Conservation (phyloP, 2,888 invertebrate genomes). For the Eupithecia centaureata region DNA sequence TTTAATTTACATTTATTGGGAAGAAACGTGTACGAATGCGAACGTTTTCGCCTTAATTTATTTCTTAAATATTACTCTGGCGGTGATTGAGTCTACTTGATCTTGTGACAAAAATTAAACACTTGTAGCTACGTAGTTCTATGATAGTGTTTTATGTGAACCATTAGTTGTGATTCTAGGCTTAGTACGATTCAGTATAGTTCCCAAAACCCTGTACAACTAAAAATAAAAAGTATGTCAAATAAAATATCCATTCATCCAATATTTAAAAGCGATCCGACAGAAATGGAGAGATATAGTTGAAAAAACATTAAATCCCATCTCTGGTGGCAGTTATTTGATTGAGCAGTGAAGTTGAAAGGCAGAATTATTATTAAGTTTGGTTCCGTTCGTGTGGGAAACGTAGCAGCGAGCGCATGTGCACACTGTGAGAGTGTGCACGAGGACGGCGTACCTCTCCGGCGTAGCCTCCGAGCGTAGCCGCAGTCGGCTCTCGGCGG, state of each 20-base stretch:
- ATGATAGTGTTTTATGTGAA: no score
- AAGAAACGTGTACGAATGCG: slow-evolving; percentile 18
- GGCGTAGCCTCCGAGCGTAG: background rate
- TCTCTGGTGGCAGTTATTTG: slow-evolving; percentile 44
- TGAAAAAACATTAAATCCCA: slow-evolving; percentile 45
- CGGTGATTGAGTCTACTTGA: background rate
- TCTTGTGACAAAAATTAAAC: background rate
- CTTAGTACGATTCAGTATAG: background rate
- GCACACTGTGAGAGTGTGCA: slow-evolving; percentile 50
- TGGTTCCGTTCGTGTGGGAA: slow-evolving; percentile 45
- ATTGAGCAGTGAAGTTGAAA: slow-evolving; percentile 55
- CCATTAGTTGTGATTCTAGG: no score
- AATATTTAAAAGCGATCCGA: slow-evolving; percentile 10
- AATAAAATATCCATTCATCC: background rate
- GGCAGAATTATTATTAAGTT: slow-evolving; percentile 57
- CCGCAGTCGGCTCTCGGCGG: slow-evolving; percentile 63
- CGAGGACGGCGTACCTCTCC: slow-evolving; percentile 40
- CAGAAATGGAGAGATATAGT: slow-evolving; percentile 10
- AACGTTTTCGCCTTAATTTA: slow-evolving; percentile 16
- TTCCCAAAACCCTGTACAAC: background rate
- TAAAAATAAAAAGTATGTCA: background rate
- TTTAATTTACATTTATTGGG: slow-evolving; percentile 44
- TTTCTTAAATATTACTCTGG: slow-evolving; percentile 5
- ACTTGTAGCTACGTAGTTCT: no score
- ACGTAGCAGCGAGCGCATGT: slow-evolving; percentile 67